These are phyloP conservation scores for Cerastis rubricosa DNA, from an alignment of 2,888 invertebrate genomes.

Conservation along the genomic window DNA sequence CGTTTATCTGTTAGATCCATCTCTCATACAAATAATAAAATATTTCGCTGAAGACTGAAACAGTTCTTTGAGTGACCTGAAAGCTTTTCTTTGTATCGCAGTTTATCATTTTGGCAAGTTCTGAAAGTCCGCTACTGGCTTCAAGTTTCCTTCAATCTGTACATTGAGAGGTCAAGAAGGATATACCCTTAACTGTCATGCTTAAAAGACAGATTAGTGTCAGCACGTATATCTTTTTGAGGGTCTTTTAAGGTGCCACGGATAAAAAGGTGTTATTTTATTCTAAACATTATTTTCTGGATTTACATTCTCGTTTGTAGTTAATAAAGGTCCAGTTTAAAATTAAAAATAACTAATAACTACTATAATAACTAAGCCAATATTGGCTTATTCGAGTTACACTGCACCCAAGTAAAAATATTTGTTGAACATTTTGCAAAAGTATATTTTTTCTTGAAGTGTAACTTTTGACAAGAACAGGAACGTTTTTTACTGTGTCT, in stretches of 20 bases:
- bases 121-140: neutral
- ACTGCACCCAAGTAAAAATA: neutral
- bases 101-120: neutral
- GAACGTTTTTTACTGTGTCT: neutral
- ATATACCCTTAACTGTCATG: neutral
- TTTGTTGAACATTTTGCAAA: neutral
- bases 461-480: neutral
- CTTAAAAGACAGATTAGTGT: constrained; percentile 8
- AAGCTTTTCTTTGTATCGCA: neutral
- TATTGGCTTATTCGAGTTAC: neutral
- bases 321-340: neutral
- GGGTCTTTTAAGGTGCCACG: neutral
- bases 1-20: neutral
- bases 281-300: neutral
- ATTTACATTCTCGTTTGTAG: neutral
- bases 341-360: too few species aligned
- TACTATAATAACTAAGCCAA: too few species aligned
- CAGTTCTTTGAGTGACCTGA: neutral
- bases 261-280: neutral
- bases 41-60: neutral
- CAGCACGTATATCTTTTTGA: constrained; percentile 14
- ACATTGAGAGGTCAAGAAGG: neutral
- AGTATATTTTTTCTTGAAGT: too few species aligned
- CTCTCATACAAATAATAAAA: neutral
- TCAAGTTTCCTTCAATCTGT: neutral